phyloP scores from a whole-genome alignment of 2,888 invertebrate genomes.

The Eurytoma adleriae region DNA sequence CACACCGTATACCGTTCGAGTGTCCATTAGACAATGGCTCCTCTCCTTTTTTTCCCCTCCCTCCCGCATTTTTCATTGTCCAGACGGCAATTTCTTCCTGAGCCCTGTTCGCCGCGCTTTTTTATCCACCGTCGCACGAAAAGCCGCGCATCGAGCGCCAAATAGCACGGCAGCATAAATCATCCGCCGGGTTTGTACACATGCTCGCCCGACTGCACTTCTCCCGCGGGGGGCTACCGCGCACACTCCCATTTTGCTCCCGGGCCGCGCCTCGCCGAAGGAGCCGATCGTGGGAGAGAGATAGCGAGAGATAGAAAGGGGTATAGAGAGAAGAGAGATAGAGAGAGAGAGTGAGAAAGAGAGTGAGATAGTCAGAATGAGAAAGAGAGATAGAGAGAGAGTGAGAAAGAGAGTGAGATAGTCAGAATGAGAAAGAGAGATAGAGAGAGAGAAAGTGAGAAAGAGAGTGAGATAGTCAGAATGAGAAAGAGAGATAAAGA shows the following conservation, averaged over 20 bases:
- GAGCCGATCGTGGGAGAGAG: background rate
- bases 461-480: too few relatives aligned
- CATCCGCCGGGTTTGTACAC: background rate
- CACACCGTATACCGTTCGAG: background rate
- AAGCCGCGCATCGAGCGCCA: background rate
- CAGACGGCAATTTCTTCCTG: background rate
- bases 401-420: too few relatives aligned
- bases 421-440: too few relatives aligned
- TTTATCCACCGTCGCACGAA: background rate
- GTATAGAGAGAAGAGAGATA: background rate
- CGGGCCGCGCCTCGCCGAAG: slow-evolving; percentile 8
- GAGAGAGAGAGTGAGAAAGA: too few relatives aligned
- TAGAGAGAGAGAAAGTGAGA: too few relatives aligned
- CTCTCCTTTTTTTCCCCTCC: background rate
- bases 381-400: too few relatives aligned
- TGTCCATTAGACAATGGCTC: background rate
- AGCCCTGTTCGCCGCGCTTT: background rate
- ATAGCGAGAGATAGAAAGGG: background rate
- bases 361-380: too few relatives aligned
- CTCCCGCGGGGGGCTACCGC: background rate
- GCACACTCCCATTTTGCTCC: background rate
- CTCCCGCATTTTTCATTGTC: slow-evolving; percentile 3
- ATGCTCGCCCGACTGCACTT: background rate
- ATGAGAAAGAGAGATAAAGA: too few relatives aligned
- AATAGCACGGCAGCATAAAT: slow-evolving; percentile 6